phyloP scores from a whole-genome alignment of 2,888 invertebrate genomes.

The Gymnoscelis rufifasciata region DNA sequence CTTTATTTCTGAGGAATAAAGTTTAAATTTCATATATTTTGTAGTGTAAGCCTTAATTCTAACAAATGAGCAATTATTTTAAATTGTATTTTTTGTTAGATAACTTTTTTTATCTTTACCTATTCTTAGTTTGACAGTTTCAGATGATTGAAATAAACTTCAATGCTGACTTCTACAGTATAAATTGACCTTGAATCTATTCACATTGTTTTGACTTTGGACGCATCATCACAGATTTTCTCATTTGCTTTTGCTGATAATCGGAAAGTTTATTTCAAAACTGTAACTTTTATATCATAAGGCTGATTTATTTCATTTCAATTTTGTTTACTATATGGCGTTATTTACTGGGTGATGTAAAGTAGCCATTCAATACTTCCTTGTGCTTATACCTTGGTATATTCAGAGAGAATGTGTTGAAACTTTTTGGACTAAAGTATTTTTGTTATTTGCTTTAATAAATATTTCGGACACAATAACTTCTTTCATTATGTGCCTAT shows the following conservation, averaged over 20 bases:
- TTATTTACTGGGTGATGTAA: conserved; percentile 61
- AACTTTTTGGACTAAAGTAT: conserved; percentile 14
- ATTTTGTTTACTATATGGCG: conserved; percentile 27
- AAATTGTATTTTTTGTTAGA: conserved; percentile 24
- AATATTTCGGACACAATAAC: conserved; percentile 4
- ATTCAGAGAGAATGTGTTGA: conserved; percentile 67
- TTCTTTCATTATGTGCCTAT: background rate
- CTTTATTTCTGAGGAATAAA: conserved; percentile 30
- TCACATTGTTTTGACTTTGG: too few species aligned
- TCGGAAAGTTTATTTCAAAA: conserved; percentile 11
- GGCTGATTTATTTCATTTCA: conserved; percentile 8
- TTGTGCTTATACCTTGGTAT: conserved; percentile 68
- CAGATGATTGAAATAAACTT: too few species aligned
- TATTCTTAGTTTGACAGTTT: too few species aligned
- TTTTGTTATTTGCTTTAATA: conserved; percentile 10
- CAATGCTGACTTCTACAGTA: too few species aligned
- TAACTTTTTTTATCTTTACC: too few species aligned
- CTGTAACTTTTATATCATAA: too few species aligned
- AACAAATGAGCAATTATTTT: conserved; percentile 27
- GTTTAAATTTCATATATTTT: conserved; percentile 15
- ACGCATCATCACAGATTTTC: too few species aligned
- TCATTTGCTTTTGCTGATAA: conserved; percentile 13
- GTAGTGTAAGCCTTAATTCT: conserved; percentile 9
- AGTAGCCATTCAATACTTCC: conserved; percentile 57
- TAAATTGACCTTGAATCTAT: too few species aligned